Evolutionary conservation across 2,113 vertebrate genomes (phyloP).

Genomic region (Archilochus colubris): DNA sequence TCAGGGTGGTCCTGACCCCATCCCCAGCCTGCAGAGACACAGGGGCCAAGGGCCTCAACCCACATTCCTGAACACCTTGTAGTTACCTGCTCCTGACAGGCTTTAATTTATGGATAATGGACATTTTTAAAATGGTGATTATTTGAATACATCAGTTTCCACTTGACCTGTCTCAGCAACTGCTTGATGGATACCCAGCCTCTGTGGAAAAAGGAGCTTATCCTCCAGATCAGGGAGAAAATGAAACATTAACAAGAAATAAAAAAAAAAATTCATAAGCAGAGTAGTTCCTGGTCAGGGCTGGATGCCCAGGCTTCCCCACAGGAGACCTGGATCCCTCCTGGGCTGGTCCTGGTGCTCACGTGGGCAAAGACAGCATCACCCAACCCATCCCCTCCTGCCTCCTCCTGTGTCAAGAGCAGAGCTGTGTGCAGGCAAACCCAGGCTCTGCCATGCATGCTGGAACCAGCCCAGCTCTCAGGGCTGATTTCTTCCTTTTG

Average conservation of each 20-base stretch:
- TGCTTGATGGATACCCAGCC: slow-evolving; percentile 21
- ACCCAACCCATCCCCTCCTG: neutral
- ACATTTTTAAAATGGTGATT: neutral
- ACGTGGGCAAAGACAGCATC: accelerated
- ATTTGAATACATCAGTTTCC: slow-evolving; percentile 15
- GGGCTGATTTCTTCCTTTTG: neutral
- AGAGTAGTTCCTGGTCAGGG: neutral
- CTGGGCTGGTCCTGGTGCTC: neutral
- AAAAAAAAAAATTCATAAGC: neutral
- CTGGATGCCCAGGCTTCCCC: accelerated
- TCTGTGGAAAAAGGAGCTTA: neutral
- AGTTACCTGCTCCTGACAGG: neutral
- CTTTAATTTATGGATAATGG: slow-evolving; percentile 18
- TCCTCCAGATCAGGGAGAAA: neutral
- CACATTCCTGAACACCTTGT: neutral
- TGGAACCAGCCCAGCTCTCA: neutral
- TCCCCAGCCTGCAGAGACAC: neutral
- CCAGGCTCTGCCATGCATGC: accelerated
- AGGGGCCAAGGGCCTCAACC: neutral
- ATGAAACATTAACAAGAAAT: slow-evolving; percentile 18
- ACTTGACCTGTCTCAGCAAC: slow-evolving; percentile 43
- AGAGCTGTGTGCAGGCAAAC: accelerated
- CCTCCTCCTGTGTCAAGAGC: neutral
- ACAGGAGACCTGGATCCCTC: neutral
- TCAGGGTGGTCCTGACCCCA: neutral